Conservation (phyloP, 2,888 invertebrate species). For the Liopterus haemorrhoidalis region DNA sequence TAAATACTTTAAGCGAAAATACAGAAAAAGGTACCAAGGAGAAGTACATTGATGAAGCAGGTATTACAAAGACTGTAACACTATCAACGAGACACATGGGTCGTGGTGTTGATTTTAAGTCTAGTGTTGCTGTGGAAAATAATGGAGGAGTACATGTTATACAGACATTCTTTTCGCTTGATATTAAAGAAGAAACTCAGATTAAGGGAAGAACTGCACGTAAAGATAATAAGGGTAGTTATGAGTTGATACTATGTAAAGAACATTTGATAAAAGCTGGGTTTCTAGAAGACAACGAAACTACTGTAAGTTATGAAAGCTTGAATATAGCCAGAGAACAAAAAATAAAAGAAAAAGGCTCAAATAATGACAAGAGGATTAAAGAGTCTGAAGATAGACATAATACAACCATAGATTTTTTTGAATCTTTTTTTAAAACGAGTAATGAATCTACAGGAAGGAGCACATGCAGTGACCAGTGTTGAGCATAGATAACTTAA, state of each 20-base stretch:
- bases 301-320: too few relatives aligned
- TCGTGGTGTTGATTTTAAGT: slow-evolving; percentile 10
- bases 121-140: slow-evolving; percentile 7
- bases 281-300: too few relatives aligned
- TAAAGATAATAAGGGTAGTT: slow-evolving; percentile 11
- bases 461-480: too few relatives aligned
- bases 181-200: slow-evolving; percentile 13
- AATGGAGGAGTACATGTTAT: slow-evolving; percentile 13
- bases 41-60: slow-evolving; percentile 1
- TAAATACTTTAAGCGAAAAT: slow-evolving; percentile 5
- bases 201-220: slow-evolving; percentile 13
- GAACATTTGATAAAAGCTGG: slow-evolving; percentile 3
- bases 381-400: slow-evolving; percentile 5
- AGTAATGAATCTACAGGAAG: too few relatives aligned
- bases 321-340: neutral
- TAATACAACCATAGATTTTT: slow-evolving; percentile 6
- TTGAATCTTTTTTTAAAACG: slow-evolving; percentile 8
- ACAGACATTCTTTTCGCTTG: slow-evolving; percentile 12
- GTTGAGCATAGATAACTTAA: too few relatives aligned
- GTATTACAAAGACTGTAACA: slow-evolving; percentile 2
- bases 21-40: neutral
- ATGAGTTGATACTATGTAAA: slow-evolving; percentile 7
- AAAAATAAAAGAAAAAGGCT: neutral
- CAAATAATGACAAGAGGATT: slow-evolving; percentile 2
- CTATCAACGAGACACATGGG: slow-evolving; percentile 13